Conservation (phyloP, 2,113 vertebrate genomes). For the Todiramphus chloris region DNA sequence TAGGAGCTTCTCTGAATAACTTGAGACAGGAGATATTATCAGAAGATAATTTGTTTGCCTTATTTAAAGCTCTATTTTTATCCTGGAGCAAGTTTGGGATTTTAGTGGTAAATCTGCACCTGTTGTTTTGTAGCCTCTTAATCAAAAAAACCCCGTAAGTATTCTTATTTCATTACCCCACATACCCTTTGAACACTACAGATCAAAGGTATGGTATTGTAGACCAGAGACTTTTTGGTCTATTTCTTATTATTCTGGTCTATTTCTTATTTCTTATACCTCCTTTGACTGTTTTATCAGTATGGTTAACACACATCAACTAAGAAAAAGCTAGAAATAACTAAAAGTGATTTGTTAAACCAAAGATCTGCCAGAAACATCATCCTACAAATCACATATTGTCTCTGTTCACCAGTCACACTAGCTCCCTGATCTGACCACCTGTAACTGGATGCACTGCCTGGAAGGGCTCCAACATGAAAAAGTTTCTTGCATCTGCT, state of each 20-base stretch:
- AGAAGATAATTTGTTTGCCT: background rate
- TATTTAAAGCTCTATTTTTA: constrained; percentile 7
- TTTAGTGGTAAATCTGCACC: background rate
- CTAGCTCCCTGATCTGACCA: background rate
- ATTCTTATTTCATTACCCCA: background rate
- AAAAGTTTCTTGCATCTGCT: background rate
- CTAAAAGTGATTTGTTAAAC: background rate
- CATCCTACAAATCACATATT: background rate
- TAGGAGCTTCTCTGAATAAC: background rate
- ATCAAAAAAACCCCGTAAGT: background rate
- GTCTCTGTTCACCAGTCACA: background rate
- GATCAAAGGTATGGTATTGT: background rate
- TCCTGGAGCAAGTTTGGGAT: background rate
- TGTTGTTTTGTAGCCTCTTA: background rate
- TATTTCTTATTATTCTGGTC: too few relatives aligned
- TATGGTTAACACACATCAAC: accelerated
- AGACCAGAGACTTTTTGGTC: background rate
- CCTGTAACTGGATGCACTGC: background rate
- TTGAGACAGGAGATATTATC: background rate
- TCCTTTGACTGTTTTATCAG: background rate
- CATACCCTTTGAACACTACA: background rate
- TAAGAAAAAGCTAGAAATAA: background rate
- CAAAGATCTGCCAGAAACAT: background rate
- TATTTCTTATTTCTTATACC: background rate
- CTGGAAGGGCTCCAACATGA: background rate